These are phyloP conservation scores for Echiichthys vipera DNA, from an alignment of 2,797 vertebrate species.

Conservation along the genomic window DNA sequence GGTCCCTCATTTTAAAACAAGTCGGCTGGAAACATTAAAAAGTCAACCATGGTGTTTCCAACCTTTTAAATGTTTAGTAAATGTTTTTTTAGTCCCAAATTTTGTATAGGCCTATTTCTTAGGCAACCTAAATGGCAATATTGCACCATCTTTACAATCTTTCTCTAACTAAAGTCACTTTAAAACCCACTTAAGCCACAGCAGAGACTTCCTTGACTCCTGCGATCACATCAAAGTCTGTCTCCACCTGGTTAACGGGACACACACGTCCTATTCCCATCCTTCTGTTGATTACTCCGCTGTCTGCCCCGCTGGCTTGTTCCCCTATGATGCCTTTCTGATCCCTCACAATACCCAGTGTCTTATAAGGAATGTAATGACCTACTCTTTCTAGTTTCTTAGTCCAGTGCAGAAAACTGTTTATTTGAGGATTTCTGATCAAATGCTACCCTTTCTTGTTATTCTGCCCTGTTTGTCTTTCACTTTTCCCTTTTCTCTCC, in stretches of 20 bases:
- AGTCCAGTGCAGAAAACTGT: neutral
- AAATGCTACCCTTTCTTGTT: neutral
- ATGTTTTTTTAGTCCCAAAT: neutral
- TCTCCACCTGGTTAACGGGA: slow-evolving; percentile 61
- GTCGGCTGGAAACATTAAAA: neutral
- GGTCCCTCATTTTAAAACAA: neutral
- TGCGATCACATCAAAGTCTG: slow-evolving; percentile 35
- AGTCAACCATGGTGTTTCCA: neutral
- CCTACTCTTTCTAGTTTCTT: neutral
- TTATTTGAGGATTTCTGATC: neutral
- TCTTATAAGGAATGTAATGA: neutral
- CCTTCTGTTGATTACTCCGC: slow-evolving; percentile 40
- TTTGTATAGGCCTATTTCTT: neutral
- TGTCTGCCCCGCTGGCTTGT: slow-evolving; percentile 13
- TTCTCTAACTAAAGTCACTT: neutral
- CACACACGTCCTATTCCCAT: slow-evolving; percentile 40
- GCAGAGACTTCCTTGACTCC: slow-evolving; percentile 39
- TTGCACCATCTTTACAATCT: neutral
- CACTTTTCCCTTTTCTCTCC: neutral
- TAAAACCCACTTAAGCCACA: slow-evolving; percentile 22
- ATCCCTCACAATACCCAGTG: neutral
- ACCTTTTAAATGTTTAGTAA: neutral
- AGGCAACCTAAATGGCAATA: neutral
- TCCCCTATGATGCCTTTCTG: slow-evolving; percentile 12
- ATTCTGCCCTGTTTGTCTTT: slow-evolving; percentile 5